Evolutionary conservation across 2,797 vertebrate species (phyloP).

Genomic region (Valencia hispanica): DNA sequence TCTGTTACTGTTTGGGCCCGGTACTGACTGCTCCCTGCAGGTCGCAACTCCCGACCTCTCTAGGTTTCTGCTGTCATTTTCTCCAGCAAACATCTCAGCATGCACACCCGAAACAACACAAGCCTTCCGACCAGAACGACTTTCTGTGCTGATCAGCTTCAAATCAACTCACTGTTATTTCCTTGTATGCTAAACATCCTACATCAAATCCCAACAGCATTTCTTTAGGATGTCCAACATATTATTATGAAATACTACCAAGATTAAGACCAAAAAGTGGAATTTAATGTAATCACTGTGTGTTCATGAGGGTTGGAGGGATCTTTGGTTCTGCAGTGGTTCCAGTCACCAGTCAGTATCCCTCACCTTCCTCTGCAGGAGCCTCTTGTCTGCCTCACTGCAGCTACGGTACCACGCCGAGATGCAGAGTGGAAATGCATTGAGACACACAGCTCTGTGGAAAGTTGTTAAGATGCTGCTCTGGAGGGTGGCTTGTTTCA

Average conservation of each 20-base stretch:
- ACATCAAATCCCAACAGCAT: not conserved
- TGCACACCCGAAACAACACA: not conserved
- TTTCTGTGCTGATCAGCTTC: not conserved
- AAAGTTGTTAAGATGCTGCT: too few relatives aligned
- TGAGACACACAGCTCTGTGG: too few relatives aligned
- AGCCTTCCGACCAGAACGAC: not conserved
- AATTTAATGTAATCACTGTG: not conserved
- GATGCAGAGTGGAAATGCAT: too few relatives aligned
- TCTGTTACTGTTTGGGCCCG: slow-evolving; percentile 56
- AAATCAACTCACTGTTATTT: not conserved
- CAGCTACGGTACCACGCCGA: too few relatives aligned
- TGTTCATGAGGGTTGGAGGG: not conserved
- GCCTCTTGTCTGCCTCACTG: too few relatives aligned
- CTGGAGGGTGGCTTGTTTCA: too few relatives aligned
- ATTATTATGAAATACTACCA: not conserved
- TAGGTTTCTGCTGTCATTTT: slow-evolving; percentile 47
- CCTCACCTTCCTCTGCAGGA: not conserved
- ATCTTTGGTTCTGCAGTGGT: too few relatives aligned
- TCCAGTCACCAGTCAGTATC: too few relatives aligned
- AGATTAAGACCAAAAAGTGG: not conserved
- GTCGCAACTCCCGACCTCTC: slow-evolving; percentile 64
- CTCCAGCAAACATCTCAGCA: slow-evolving; percentile 13
- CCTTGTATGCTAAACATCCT: not conserved
- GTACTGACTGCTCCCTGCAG: slow-evolving; percentile 45
- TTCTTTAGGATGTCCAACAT: not conserved